Evolutionary conservation across 2,888 invertebrate genomes (phyloP), one percentile per base, ranked within the genome.

Genomic region (Drosophila niveifrons): DNA sequence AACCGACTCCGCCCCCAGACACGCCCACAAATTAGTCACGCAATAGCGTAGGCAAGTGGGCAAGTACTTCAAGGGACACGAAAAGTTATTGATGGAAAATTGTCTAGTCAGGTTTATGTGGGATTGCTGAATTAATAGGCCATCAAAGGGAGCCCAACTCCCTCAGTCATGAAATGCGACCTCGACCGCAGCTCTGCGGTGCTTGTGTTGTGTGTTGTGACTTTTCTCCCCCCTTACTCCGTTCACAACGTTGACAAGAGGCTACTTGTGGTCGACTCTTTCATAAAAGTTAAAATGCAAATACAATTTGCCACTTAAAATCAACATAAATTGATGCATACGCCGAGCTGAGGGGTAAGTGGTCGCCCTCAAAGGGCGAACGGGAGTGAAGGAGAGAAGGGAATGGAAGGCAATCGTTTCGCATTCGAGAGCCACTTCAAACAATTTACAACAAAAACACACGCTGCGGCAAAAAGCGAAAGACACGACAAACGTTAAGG

Each of bases 291-390:
- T 58, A 68, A 87, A 89, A 85, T 88, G 78, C 85, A 87, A 89
- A 82, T 85, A 88, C 82, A 86, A 88, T 86, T 89, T 88, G 86
- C 88, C 86, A 85, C 89, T 86, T 85, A 76, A 84, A 87, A 80
- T 84, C 78, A 72, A 72, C 82, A 84, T 82, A 84, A 82, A 82
- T 75, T 84, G 71, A 66, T 68, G 79, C 61, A 61, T 51, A 57
- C 50, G 28, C n/a, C 13, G 4, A 28, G 58, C 48, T 23, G 23
- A 34, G 63, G 63, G 63, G 63, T 64, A 43, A 62, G 57, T 71
- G 70, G 39, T 41, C 10, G 56, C 28, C n/a, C 46, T 46, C 7
- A n/a, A 18, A 18, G 31, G 13, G 17, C 8, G 18, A 34, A 10
- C 1, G 15, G 43, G 23, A 41, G 36, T 8, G 44, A 10, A 46